Evolutionary conservation across 1,140 invertebrate genomes (phyloP), one percentile per base, ranked within the genome.

Genomic region (Drosophila equinoxialis): DNA sequence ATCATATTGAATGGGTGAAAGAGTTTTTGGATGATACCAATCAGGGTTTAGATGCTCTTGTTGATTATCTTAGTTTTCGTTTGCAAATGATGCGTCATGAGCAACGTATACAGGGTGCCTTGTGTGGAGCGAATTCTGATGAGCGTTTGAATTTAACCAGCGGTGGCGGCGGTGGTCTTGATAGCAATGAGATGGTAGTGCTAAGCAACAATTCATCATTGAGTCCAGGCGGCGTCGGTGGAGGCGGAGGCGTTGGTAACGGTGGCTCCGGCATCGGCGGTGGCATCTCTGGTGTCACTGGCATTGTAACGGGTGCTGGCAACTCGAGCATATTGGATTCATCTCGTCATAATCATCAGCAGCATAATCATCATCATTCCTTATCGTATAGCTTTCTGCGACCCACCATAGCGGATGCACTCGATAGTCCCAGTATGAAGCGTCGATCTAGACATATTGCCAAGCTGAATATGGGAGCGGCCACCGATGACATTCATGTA

Each of bases 1-100:
- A 99, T 94, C 97, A 99, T 92, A 99, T 99, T 90, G 98, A 99
- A 97, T 99, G 99, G 99, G 99, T 99, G 37, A 95, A 98, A 84
- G 98, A 99, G 93, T 99, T 99, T 93, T 94, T 99, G 45, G 97
- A 98, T 93, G 97, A 99, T 79, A 95, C 97, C 69, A 99, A 99
- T 93, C 96, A 97, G 92, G 99, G 99, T 3, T 93, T 99, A 63
- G 98, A 99, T 93, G 97, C 99, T 45, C 94, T 99, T 64, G 97
- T 99, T 68, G 98, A 99, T 93, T 99, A 99, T 94, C 94, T 99
- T 71, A 98, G 97, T 93, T 98, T 98, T 94, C 95, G 97, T 77
- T 94, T 98, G 84, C 95, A 96, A 81, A 98, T 98, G 96, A 97
- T 98, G 96, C 94, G 96, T 74, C 96, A 97, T 91, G 96, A 97